Evolutionary conservation across 2,888 invertebrate species (phyloP), one percentile per base, ranked within the genome.

Genomic region (Trichacis sp.): DNA sequence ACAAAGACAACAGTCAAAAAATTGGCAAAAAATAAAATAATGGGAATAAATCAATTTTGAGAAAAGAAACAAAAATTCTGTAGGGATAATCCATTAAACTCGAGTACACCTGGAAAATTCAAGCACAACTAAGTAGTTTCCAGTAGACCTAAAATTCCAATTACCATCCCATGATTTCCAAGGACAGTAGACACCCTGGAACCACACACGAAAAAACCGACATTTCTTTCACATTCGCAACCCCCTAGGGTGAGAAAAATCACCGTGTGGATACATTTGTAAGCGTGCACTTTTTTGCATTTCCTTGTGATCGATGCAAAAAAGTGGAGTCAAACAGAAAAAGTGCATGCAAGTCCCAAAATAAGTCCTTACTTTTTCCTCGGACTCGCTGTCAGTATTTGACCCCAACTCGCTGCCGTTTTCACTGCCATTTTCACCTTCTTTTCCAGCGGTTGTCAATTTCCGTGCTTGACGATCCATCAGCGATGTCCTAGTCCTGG

Each of bases 361-460:
- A n/a, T n/a, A n/a, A n/a, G n/a, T n/a, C n/a, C 88, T 87, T 88
- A 94, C 95, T 93, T 95, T 95, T 82, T 95, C 95, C 83, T 95
- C 95, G 81, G 91, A 92, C 78, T 95, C 95, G 14, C 94, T 94
- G 75, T 96, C 95, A 76, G 92, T 92, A 79, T 93, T 94, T 68
- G 93, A 94, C 18, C 91, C 92, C 54, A 92, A 91, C 81, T 95
- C 95, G 20, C 93, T 93, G 45, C 92, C 93, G 57, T 90, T 93
- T 73, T 95, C 94, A 67, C 93, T 92, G 62, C 90, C 90, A 64
- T 89, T 88, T 55, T 87, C 86, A 18, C 90, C 88, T 64, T 92
- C 90, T 74, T 93, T 93, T 43, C 93, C 90, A 9, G 88, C 87
- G 55, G 86, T 86, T n/a, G 88, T 88, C 64, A 91, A 83, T 81